These are phyloP conservation scores for Tribolium freemani DNA, from an alignment of 2,888 invertebrate species.

Conservation along the genomic window DNA sequence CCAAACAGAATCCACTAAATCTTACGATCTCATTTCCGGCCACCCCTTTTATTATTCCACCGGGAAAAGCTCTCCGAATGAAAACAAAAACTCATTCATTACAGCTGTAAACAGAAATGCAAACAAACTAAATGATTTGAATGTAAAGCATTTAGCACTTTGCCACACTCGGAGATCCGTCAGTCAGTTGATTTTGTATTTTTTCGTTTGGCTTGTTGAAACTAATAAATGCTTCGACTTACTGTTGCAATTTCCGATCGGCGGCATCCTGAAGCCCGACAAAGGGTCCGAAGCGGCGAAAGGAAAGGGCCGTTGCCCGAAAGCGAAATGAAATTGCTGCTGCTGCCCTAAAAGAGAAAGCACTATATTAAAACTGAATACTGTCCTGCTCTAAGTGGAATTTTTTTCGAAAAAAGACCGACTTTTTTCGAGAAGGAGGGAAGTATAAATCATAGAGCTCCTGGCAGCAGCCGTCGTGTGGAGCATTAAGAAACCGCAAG, in stretches of 20 bases:
- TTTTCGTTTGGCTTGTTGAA: background rate
- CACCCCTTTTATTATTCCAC: conserved; percentile 58
- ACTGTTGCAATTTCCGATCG: conserved; percentile 92
- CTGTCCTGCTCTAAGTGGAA: conserved; percentile 59
- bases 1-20: conserved; percentile 40
- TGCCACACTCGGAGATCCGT: background rate
- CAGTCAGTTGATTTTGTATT: no score
- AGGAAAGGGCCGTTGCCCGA: conserved; percentile 88
- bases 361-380: conserved; percentile 73
- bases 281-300: conserved; percentile 88
- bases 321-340: conserved; percentile 95
- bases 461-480: conserved; percentile 56
- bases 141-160: conserved; percentile 34
- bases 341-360: conserved; percentile 94
- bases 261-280: conserved; percentile 90
- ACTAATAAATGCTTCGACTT: conserved; percentile 70
- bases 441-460: conserved; percentile 59
- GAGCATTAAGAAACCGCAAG: conserved; percentile 66
- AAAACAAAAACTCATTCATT: conserved; percentile 62
- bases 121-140: conserved; percentile 44
- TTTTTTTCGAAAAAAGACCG: background rate
- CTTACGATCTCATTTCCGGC: conserved; percentile 51
- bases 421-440: background rate
- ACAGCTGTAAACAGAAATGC: conserved; percentile 45
- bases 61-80: conserved; percentile 58